Evolutionary conservation across 1,140 invertebrate species (phyloP).

Genomic region (Scaptomyza hsui): DNA sequence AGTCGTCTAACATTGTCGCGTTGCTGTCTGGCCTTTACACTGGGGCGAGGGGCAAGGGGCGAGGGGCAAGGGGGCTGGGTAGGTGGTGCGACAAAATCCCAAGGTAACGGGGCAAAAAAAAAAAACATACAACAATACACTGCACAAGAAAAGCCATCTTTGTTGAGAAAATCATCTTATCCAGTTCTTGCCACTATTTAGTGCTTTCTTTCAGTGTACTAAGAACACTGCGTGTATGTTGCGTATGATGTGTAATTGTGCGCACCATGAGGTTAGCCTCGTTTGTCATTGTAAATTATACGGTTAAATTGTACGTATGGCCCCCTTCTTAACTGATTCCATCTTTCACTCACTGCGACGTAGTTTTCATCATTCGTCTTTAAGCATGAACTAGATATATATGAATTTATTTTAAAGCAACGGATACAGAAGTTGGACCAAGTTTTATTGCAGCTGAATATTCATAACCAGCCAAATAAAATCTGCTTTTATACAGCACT

Average conservation of each 20-base stretch:
- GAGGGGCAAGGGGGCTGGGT: no score
- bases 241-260: slow-evolving; percentile 68
- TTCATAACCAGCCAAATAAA: slow-evolving; percentile 43
- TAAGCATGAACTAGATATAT: slow-evolving; percentile 8
- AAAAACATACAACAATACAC: no score
- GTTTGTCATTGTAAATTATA: slow-evolving; percentile 83
- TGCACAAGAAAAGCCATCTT: no score
- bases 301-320: slow-evolving; percentile 70
- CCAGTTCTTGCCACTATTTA: no score
- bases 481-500: no score
- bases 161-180: not conserved
- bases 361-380: slow-evolving; percentile 8
- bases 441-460: slow-evolving; percentile 57
- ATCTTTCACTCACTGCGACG: not conserved
- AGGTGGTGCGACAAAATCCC: no score
- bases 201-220: not conserved
- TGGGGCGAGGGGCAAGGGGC: no score
- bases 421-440: not conserved
- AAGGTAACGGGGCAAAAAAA: no score
- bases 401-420: slow-evolving; percentile 2
- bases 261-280: slow-evolving; percentile 62
- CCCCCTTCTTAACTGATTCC: slow-evolving; percentile 38
- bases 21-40: slow-evolving; percentile 27
- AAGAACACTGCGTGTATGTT: slow-evolving; percentile 7
- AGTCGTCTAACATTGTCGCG: slow-evolving; percentile 47